Evolutionary conservation across 1,140 invertebrate species (phyloP).

Genomic region (Aphis craccivora): DNA sequence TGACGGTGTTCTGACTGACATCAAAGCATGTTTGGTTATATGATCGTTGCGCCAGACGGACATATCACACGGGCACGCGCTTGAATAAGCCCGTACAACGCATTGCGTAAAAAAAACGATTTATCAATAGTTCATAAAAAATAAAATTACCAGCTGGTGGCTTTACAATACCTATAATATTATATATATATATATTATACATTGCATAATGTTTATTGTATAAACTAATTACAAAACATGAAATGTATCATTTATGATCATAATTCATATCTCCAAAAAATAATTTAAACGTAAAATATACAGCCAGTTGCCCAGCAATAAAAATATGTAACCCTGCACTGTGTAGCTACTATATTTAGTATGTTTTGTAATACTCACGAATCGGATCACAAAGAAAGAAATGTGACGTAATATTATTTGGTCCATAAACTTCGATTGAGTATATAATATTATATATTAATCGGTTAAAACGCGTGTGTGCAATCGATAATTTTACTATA

Average conservation of each 20-base stretch:
- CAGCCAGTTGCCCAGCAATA: no score
- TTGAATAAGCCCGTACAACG: neutral
- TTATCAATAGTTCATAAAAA: neutral
- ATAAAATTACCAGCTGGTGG: neutral
- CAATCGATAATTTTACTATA: neutral
- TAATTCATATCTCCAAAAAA: no score
- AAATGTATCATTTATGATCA: neutral
- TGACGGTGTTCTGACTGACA: neutral
- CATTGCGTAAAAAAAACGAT: neutral
- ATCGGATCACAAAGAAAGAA: neutral
- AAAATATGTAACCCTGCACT: no score
- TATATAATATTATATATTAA: neutral
- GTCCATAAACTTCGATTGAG: neutral
- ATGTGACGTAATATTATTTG: neutral
- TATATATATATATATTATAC: no score
- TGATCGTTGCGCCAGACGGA: neutral
- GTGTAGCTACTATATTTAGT: no score
- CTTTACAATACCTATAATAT: no score
- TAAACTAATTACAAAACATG: neutral
- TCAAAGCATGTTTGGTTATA: neutral
- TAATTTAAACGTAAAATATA: no score
- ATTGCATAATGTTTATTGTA: no score
- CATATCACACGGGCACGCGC: neutral
- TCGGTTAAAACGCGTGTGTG: neutral
- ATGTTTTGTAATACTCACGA: neutral